Conservation (phyloP, 2,113 vertebrate genomes). For the Illadopsis cleaveri region DNA sequence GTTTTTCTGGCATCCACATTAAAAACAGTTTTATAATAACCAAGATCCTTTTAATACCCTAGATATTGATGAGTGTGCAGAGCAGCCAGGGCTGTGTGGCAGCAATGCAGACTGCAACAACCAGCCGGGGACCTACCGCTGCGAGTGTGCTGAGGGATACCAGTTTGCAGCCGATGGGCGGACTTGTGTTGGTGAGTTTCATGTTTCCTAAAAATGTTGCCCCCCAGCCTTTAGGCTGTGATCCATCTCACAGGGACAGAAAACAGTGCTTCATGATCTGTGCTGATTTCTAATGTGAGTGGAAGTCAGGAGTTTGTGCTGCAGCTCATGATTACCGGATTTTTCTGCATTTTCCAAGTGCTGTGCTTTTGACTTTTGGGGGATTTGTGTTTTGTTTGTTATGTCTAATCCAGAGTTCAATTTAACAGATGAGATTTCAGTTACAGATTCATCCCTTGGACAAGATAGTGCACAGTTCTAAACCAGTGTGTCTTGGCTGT, state of each 20-base stretch:
- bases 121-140: constrained; percentile 91
- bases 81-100: constrained; percentile 80
- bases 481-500: neutral
- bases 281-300: neutral
- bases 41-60: neutral
- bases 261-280: neutral
- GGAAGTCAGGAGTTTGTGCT: neutral
- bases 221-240: neutral
- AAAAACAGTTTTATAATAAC: neutral
- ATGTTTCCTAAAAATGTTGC: neutral
- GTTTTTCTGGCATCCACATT: neutral
- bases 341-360: neutral
- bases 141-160: constrained; percentile 87
- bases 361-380: neutral
- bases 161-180: constrained; percentile 81
- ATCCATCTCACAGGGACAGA: neutral
- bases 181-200: constrained; percentile 85
- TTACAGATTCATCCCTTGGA: neutral
- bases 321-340: neutral
- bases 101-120: constrained; percentile 86
- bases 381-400: neutral
- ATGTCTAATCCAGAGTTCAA: neutral
- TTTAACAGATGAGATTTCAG: neutral
- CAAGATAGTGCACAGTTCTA: neutral
- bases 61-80: constrained; percentile 91